Conservation (phyloP, 2,888 invertebrate genomes). For the Acanthosepion lycidas region DNA sequence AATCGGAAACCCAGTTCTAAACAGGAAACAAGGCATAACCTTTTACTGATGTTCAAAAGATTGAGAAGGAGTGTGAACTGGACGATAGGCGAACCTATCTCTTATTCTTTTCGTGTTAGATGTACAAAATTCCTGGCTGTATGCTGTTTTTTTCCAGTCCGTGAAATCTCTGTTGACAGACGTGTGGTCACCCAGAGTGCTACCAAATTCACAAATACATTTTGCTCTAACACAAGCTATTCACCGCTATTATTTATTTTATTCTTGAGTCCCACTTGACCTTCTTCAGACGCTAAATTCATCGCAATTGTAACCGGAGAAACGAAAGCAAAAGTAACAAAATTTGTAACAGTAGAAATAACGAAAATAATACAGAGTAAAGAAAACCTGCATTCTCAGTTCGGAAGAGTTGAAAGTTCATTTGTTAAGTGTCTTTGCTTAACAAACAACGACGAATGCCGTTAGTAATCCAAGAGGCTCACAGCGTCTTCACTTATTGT, state of each 20-base stretch:
- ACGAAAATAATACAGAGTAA: neutral
- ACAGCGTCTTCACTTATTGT: neutral
- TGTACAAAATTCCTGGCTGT: no score
- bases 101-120: no score
- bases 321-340: neutral
- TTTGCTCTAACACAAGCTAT: neutral
- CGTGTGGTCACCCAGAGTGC: neutral
- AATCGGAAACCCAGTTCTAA: no score
- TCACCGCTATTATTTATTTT: neutral
- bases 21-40: no score
- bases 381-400: neutral
- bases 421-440: neutral
- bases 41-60: no score
- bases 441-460: neutral
- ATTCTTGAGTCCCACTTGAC: neutral
- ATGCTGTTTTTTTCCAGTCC: no score
- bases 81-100: no score
- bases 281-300: neutral
- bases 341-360: neutral
- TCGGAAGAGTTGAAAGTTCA: neutral
- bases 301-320: neutral
- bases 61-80: no score
- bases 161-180: neutral
- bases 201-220: neutral
- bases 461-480: neutral